These are phyloP conservation scores for Notamacropus eugenii DNA, from an alignment of 2,797 vertebrate species.

Conservation along the genomic window DNA sequence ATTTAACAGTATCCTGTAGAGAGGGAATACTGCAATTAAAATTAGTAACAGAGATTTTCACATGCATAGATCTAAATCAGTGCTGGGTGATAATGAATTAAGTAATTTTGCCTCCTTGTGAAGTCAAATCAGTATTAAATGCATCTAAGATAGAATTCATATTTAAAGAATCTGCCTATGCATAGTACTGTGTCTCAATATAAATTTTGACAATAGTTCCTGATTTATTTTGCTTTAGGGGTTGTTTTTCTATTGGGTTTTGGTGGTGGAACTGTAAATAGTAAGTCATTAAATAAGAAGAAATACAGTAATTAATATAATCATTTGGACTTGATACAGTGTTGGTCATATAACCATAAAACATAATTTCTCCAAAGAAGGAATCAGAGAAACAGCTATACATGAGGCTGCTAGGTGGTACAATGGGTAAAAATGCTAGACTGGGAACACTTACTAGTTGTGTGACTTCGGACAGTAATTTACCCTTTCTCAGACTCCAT, in stretches of 20 bases:
- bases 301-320: slow-evolving; percentile 59
- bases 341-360: slow-evolving; percentile 58
- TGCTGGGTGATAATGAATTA: slow-evolving; percentile 88
- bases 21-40: slow-evolving; percentile 90
- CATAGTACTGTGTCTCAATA: slow-evolving; percentile 41
- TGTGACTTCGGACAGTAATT: not conserved
- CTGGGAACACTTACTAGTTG: not conserved
- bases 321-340: slow-evolving; percentile 46
- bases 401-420: not conserved
- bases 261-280: slow-evolving; percentile 45
- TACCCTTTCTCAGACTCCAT: not conserved
- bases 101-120: slow-evolving; percentile 86
- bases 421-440: not conserved
- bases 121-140: slow-evolving; percentile 84
- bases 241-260: slow-evolving; percentile 37
- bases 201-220: slow-evolving; percentile 54
- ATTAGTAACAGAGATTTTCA: slow-evolving; percentile 90
- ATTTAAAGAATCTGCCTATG: slow-evolving; percentile 71
- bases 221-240: slow-evolving; percentile 44
- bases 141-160: slow-evolving; percentile 76
- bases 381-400: slow-evolving; percentile 42
- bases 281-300: slow-evolving; percentile 56
- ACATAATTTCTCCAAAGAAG: slow-evolving; percentile 58
- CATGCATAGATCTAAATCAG: slow-evolving; percentile 87
- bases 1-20: slow-evolving; percentile 88